phyloP scores from a whole-genome alignment of 2,113 vertebrate species.

The Sprattus sprattus region DNA sequence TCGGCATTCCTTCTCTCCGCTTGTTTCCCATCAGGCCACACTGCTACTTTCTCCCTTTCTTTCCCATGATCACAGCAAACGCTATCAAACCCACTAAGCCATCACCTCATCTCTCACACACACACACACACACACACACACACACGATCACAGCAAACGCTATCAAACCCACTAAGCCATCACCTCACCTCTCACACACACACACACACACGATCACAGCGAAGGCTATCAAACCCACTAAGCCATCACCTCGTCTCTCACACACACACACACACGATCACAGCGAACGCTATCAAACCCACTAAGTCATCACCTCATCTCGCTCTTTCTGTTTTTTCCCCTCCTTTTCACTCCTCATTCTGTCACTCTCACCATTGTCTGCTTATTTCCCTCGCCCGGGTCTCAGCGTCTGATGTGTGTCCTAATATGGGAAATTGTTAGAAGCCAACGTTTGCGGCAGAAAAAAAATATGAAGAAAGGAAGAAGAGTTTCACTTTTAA shows the following conservation, averaged over 20 bases:
- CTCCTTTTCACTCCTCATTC: slow-evolving; percentile 1
- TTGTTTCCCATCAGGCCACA: background rate
- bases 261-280: no score
- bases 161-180: no score
- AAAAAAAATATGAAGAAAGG: background rate
- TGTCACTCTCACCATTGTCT: background rate
- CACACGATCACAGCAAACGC: no score
- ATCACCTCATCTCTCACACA: slow-evolving; percentile 38
- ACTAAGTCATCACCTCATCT: slow-evolving; percentile 35
- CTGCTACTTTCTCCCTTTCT: background rate
- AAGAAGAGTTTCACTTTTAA: background rate
- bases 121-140: no score
- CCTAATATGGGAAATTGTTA: background rate
- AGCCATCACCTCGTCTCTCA: no score
- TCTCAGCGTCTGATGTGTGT: background rate
- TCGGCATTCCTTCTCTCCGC: slow-evolving; percentile 23
- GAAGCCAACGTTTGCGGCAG: background rate
- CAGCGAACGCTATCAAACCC: slow-evolving; percentile 15
- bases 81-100: slow-evolving; percentile 26
- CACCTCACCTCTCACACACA: no score
- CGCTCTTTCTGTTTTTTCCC: background rate
- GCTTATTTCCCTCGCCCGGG: no score
- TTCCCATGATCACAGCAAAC: slow-evolving; percentile 26
- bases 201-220: no score
- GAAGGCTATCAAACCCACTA: no score